phyloP scores from a whole-genome alignment of 2,888 invertebrate genomes.

The Tenthredo scrophulariae region DNA sequence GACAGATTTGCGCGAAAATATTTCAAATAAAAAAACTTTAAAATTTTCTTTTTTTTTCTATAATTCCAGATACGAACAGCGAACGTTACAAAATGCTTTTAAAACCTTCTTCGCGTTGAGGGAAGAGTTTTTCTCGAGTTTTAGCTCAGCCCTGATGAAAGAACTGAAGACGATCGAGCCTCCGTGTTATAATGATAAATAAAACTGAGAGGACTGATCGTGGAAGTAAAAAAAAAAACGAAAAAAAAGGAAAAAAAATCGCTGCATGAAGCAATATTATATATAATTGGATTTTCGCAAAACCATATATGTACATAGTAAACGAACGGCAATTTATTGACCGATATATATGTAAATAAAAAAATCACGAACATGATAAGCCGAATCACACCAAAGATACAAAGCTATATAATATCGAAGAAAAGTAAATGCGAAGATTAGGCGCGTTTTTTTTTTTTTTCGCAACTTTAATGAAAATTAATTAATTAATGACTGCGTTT shows the following conservation, averaged over 20 bases:
- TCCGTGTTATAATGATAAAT: background rate
- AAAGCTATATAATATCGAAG: too few relatives aligned
- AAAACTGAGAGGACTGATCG: background rate
- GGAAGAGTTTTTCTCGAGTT: background rate
- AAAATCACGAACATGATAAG: too few relatives aligned
- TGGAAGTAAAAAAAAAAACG: background rate
- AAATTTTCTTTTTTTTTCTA: constrained; percentile 26
- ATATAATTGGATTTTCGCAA: background rate
- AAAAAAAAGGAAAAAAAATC: background rate
- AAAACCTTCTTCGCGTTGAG: constrained; percentile 68
- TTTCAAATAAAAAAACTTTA: too few relatives aligned
- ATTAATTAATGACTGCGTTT: too few relatives aligned
- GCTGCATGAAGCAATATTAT: constrained; percentile 13
- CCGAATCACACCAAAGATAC: too few relatives aligned
- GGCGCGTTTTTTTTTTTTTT: too few relatives aligned
- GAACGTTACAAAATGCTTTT: constrained; percentile 74
- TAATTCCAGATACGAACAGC: constrained; percentile 68
- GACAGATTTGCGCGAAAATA: too few relatives aligned
- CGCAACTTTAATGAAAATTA: too few relatives aligned
- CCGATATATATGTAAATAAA: too few relatives aligned
- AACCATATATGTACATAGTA: too few relatives aligned
- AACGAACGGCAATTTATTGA: too few relatives aligned
- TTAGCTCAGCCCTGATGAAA: background rate
- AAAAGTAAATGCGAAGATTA: too few relatives aligned
- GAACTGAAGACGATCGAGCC: background rate